phyloP scores from a whole-genome alignment of 2,113 vertebrate genomes.

The Tretioscincus oriximinensis region DNA sequence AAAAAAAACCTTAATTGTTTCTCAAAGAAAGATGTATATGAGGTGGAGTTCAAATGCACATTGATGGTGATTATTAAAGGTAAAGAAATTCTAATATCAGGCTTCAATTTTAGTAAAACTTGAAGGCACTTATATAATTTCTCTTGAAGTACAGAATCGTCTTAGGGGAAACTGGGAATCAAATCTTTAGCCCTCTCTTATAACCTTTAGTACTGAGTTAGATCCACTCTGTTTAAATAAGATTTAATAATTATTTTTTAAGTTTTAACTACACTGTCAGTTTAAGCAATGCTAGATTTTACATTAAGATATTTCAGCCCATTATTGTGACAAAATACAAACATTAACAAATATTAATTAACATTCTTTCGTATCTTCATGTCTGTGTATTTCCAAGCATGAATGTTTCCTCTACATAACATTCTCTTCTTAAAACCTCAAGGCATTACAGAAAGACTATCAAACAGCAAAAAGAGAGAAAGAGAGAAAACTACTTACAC shows the following conservation, averaged over 20 bases:
- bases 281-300: neutral
- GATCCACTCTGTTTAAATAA: no score
- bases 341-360: neutral
- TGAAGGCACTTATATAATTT: no score
- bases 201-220: no score
- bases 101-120: no score
- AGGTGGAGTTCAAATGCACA: neutral
- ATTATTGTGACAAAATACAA: neutral
- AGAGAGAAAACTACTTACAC: constrained; percentile 45
- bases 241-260: no score
- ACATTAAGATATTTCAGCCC: neutral
- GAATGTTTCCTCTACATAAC: neutral
- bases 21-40: neutral
- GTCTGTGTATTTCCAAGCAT: constrained; percentile 2
- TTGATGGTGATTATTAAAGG: neutral
- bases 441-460: neutral
- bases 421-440: no score
- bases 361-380: neutral
- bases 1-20: no score
- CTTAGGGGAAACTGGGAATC: no score
- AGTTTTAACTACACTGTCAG: no score
- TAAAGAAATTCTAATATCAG: no score
- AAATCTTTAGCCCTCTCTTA: no score
- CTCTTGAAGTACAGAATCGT: no score
- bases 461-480: constrained; percentile 9